phyloP scores from a whole-genome alignment of 2,888 invertebrate genomes.

The Lasioglossum calceatum region DNA sequence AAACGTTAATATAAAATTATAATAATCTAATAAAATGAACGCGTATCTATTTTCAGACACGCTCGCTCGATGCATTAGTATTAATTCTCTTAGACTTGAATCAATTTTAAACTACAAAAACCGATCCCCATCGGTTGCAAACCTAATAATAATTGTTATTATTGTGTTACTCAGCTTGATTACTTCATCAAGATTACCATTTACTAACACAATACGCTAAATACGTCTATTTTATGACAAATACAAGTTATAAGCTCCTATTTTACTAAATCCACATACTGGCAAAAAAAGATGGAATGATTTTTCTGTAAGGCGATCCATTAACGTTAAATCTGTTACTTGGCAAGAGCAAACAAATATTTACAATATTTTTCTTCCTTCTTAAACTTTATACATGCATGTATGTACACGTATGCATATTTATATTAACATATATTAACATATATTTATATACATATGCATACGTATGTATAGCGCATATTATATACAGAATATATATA shows the following conservation, averaged over 20 bases:
- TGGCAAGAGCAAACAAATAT: constrained; percentile 56
- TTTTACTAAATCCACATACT: constrained; percentile 54
- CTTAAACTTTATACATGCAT: constrained; percentile 57
- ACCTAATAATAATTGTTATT: constrained; percentile 62
- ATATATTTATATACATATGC: not conserved
- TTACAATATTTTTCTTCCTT: constrained; percentile 56
- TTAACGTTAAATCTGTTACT: constrained; percentile 51
- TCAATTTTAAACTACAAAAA: constrained; percentile 51
- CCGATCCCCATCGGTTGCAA: constrained; percentile 49
- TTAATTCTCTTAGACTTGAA: constrained; percentile 59
- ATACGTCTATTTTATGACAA: constrained; percentile 65
- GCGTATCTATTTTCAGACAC: constrained; percentile 65
- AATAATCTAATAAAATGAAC: constrained; percentile 63
- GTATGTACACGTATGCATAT: constrained; percentile 22
- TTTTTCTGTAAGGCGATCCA: constrained; percentile 53
- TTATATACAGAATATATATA: not conserved
- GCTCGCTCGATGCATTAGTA: constrained; percentile 55
- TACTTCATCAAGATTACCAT: constrained; percentile 56
- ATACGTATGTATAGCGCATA: not conserved
- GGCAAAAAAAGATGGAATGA: constrained; percentile 28
- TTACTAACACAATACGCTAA: constrained; percentile 52
- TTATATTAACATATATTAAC: not conserved
- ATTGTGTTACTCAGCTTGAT: constrained; percentile 64
- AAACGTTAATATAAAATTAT: constrained; percentile 71
- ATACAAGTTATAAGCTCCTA: constrained; percentile 63